Conservation (phyloP, 92 coral and sea anemone species). For the Hydrozoanthus gracilis region DNA sequence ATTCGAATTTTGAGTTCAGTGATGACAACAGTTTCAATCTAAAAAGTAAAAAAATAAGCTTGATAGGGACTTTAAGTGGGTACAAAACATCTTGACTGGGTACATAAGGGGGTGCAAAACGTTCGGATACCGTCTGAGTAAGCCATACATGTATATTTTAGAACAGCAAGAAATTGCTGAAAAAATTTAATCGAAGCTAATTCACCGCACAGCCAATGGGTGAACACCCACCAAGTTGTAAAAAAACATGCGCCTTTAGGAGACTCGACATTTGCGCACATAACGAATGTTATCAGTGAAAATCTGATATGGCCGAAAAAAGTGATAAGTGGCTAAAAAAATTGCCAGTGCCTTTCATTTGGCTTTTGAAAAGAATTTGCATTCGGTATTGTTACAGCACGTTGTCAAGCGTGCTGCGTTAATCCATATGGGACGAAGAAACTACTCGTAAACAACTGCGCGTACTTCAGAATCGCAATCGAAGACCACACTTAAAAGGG, state of each 20-base stretch:
- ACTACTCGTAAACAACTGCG: not conserved
- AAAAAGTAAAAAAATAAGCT: too few species aligned
- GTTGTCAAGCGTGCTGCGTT: not conserved
- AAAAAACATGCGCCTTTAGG: not conserved
- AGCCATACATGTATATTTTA: too few species aligned
- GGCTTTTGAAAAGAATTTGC: slow-evolving; percentile 6
- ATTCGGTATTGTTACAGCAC: not conserved
- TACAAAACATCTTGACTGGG: too few species aligned
- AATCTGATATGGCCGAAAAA: not conserved
- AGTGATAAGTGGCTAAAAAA: not conserved
- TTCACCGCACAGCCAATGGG: too few species aligned
- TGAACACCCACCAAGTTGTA: not conserved
- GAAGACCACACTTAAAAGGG: not conserved
- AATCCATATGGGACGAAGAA: not conserved
- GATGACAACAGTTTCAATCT: too few species aligned
- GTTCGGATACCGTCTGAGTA: too few species aligned
- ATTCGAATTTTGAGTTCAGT: too few species aligned
- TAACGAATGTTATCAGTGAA: not conserved
- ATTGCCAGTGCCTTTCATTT: not conserved
- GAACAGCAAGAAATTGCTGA: too few species aligned
- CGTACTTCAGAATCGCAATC: not conserved
- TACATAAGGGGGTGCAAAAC: too few species aligned
- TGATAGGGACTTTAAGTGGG: too few species aligned
- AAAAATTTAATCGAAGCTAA: too few species aligned
- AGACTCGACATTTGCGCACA: not conserved